A percentile compares a stretch with the other conserved stretches of the same genome.
These are phyloP conservation scores for Semaprochilodus insignis DNA, from an alignment of 2,797 vertebrate genomes.

Conservation along the genomic window DNA sequence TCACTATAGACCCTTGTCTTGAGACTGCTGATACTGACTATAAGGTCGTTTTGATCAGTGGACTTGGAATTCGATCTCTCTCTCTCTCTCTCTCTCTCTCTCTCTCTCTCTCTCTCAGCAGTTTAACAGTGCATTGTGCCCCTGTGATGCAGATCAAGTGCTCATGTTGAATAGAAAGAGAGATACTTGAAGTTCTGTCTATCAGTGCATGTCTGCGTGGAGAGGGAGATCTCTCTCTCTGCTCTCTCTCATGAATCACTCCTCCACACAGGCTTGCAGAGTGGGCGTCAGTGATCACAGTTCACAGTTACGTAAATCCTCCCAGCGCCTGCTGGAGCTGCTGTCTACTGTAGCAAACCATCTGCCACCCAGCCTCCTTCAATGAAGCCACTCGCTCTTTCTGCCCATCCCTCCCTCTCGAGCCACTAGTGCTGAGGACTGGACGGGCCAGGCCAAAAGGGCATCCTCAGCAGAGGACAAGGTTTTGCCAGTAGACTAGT, in stretches of 20 bases:
- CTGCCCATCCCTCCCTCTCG: background rate
- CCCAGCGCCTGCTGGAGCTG: constrained; percentile 71
- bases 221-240: constrained; percentile 34
- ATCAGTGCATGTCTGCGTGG: background rate
- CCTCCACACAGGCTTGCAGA: constrained; percentile 66
- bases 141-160: constrained; percentile 25
- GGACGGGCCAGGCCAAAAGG: background rate
- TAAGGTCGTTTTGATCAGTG: background rate
- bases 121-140: constrained; percentile 11
- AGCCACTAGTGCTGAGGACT: background rate
- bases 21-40: background rate
- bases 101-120: background rate
- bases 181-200: constrained; percentile 8
- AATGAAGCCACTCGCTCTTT: constrained; percentile 48
- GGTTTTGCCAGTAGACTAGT: too few relatives aligned
- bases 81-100: background rate
- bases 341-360: constrained; percentile 78
- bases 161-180: constrained; percentile 11
- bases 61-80: background rate
- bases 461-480: background rate
- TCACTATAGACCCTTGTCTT: too few relatives aligned
- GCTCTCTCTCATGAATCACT: constrained; percentile 71
- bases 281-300: constrained; percentile 75
- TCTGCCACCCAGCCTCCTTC: constrained; percentile 72
- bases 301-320: constrained; percentile 73